Evolutionary conservation across 2,888 invertebrate genomes (phyloP).

Genomic region (Odontomyia ornata): DNA sequence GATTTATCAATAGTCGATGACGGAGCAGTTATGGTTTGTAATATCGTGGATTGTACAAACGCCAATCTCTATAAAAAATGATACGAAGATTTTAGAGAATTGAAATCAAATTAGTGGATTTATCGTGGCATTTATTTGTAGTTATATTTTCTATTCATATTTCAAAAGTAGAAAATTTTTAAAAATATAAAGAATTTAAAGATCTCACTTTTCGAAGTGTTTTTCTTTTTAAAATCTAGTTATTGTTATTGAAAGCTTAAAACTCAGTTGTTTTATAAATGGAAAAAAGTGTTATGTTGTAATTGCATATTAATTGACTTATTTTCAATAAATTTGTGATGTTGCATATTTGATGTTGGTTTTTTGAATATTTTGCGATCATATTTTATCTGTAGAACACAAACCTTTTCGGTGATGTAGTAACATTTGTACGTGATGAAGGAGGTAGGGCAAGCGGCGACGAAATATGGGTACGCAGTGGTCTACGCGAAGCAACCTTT

Average conservation of each 20-base stretch:
- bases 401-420: constrained; percentile 52
- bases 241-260: too few species aligned
- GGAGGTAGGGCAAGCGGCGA: constrained; percentile 62
- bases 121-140: constrained; percentile 7
- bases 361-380: background rate
- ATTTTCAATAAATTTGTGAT: too few species aligned
- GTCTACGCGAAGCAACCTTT: constrained; percentile 59
- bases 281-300: too few species aligned
- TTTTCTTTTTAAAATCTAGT: too few species aligned
- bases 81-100: constrained; percentile 47
- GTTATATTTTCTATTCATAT: background rate
- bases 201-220: too few species aligned
- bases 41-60: constrained; percentile 61
- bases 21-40: constrained; percentile 54
- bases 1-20: constrained; percentile 26
- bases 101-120: constrained; percentile 48
- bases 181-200: too few species aligned
- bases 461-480: constrained; percentile 62
- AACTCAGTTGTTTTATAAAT: too few species aligned
- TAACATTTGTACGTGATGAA: constrained; percentile 63
- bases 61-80: constrained; percentile 61
- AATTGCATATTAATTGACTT: too few species aligned
- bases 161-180: too few species aligned
- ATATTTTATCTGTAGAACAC: constrained; percentile 35
- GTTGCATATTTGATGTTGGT: constrained; percentile 34